Evolutionary conservation across 2,113 vertebrate genomes (phyloP).

Genomic region (Leptobrachium ailaonicum): DNA sequence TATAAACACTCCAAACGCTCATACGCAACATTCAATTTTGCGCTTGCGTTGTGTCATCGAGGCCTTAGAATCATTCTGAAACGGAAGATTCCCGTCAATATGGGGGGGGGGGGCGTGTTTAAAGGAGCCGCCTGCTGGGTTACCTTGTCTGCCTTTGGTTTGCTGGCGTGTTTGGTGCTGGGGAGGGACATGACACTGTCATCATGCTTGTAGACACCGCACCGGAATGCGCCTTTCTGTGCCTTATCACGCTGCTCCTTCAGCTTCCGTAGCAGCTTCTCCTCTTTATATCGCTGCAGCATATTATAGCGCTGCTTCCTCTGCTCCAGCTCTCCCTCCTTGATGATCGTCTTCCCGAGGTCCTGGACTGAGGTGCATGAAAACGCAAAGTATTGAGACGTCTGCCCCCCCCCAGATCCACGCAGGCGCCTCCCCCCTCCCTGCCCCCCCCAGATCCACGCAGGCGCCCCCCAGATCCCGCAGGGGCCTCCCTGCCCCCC

Average conservation of each 20-base stretch:
- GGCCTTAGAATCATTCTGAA: no score
- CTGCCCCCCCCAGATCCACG: no score
- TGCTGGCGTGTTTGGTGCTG: conserved; percentile 49
- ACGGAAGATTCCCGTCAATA: no score
- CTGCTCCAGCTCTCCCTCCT: neutral
- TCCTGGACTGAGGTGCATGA: no score
- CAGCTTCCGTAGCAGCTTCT: conserved; percentile 81
- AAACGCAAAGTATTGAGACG: no score
- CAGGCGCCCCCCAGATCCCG: no score
- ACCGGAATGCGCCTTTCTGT: conserved; percentile 80
- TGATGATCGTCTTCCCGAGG: neutral
- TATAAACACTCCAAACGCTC: no score
- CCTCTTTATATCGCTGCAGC: conserved; percentile 85
- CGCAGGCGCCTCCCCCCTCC: no score
- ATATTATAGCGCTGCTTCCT: neutral
- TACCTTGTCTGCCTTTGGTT: conserved; percentile 71
- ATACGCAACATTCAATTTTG: no score
- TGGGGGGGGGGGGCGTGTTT: neutral
- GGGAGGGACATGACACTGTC: conserved; percentile 49
- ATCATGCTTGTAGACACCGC: conserved; percentile 77
- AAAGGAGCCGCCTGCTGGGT: neutral
- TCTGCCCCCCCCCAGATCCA: no score
- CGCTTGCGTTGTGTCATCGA: no score
- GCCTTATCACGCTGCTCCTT: conserved; percentile 80
- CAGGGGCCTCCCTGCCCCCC: no score